A percentile compares a stretch with the other conserved stretches of the same genome.
These are phyloP conservation scores for Sinocyclocheilus anshuiensis DNA, from an alignment of 2,113 vertebrate genomes.

Conservation along the genomic window DNA sequence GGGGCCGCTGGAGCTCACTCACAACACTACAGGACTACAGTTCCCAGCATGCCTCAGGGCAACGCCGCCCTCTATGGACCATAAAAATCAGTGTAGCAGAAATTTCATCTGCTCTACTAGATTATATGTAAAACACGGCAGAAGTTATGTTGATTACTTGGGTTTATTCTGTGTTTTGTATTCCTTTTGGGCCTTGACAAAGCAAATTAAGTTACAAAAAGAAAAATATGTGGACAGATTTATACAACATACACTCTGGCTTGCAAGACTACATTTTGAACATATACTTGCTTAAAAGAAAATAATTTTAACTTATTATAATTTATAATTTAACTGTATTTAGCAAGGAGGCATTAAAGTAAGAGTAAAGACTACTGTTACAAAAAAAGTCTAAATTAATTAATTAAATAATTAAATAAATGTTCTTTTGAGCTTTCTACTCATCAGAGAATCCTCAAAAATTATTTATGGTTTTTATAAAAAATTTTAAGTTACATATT, in stretches of 20 bases:
- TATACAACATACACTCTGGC: neutral
- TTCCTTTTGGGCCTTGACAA: neutral
- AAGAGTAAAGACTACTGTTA: too few species aligned
- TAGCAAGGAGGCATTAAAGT: neutral
- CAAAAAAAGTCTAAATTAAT: too few species aligned
- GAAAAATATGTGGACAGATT: neutral
- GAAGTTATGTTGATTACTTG: neutral
- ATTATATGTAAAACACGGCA: neutral
- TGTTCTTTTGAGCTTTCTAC: too few species aligned
- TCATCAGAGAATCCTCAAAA: too few species aligned
- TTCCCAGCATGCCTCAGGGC: constrained; percentile 48
- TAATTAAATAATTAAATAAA: too few species aligned
- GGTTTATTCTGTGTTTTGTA: neutral
- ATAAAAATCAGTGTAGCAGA: neutral
- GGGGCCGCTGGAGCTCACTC: constrained; percentile 22
- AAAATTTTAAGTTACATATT: too few species aligned
- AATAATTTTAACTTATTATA: neutral
- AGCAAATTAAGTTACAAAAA: neutral
- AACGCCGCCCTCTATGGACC: neutral
- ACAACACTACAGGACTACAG: constrained; percentile 29
- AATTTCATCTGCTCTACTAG: neutral
- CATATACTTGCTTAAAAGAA: neutral
- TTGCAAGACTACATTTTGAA: neutral
- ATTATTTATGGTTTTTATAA: too few species aligned
- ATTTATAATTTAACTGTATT: neutral